A percentile compares a stretch with the other conserved stretches of the same genome.
Conservation (phyloP, 1,140 invertebrate species). For the Grapholita molesta region DNA sequence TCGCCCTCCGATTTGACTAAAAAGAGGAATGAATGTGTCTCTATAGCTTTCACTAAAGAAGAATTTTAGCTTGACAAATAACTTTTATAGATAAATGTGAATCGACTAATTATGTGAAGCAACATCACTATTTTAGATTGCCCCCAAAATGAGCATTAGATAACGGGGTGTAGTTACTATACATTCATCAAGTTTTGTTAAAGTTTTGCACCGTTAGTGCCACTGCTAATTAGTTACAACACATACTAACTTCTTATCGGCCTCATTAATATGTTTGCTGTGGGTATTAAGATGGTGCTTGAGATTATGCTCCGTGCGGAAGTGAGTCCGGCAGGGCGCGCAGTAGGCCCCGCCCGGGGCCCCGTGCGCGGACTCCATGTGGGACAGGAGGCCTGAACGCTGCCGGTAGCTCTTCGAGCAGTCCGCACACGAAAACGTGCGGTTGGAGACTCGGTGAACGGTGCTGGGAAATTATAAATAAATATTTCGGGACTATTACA, state of each 20-base stretch:
- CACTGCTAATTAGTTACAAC: not conserved
- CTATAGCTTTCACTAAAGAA: too few species aligned
- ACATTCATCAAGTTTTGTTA: too few species aligned
- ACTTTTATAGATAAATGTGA: too few species aligned
- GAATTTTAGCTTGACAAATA: too few species aligned
- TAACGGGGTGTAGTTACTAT: too few species aligned
- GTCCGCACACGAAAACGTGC: constrained; percentile 34
- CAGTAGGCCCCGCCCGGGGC: constrained; percentile 35
- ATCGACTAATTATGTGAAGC: too few species aligned
- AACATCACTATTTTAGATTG: too few species aligned
- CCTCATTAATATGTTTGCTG: constrained; percentile 35
- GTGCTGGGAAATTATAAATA: constrained; percentile 32
- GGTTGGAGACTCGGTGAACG: constrained; percentile 38
- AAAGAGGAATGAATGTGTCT: too few species aligned
- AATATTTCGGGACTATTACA: too few species aligned
- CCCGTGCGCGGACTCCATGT: constrained; percentile 29
- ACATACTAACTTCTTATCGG: constrained; percentile 35
- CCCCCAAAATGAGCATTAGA: too few species aligned
- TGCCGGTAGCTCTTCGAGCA: constrained; percentile 47
- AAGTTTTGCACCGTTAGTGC: too few species aligned
- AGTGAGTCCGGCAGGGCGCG: constrained; percentile 39
- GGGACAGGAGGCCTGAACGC: constrained; percentile 38
- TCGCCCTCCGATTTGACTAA: too few species aligned
- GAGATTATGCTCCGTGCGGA: constrained; percentile 29
- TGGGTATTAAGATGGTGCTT: constrained; percentile 44